Evolutionary conservation across 2,797 vertebrate genomes (phyloP).

Genomic region (Sebastes umbrosus): DNA sequence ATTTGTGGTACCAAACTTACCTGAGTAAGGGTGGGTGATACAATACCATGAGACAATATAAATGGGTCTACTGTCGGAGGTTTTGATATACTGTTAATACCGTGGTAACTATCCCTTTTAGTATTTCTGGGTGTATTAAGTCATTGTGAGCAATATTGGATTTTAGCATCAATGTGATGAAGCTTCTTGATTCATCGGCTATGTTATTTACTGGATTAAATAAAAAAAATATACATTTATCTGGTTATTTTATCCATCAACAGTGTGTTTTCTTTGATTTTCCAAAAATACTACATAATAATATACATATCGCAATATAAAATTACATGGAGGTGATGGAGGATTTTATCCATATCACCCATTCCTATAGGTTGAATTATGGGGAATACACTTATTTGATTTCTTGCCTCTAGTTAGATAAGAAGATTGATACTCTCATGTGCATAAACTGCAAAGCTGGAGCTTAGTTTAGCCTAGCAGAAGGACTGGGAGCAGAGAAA

Average conservation of each 20-base stretch:
- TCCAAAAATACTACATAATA: background rate
- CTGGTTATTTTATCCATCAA: background rate
- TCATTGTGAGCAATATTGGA: no score
- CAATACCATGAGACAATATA: background rate
- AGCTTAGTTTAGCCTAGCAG: no score
- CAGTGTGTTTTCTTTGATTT: background rate
- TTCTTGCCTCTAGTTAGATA: no score
- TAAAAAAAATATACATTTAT: background rate
- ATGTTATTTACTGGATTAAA: background rate
- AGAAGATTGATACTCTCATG: no score
- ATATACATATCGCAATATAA: background rate
- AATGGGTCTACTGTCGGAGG: background rate
- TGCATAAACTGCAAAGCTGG: no score
- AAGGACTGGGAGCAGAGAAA: no score
- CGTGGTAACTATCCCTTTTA: background rate
- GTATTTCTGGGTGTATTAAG: background rate
- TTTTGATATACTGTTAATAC: no score
- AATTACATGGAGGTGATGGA: background rate
- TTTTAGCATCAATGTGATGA: no score
- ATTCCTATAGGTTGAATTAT: no score
- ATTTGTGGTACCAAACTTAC: background rate
- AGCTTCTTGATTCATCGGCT: background rate
- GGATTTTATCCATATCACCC: background rate
- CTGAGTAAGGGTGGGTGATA: background rate
- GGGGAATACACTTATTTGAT: no score